phyloP scores from a whole-genome alignment of 2,113 vertebrate species.

The Catharus fuscescens region DNA sequence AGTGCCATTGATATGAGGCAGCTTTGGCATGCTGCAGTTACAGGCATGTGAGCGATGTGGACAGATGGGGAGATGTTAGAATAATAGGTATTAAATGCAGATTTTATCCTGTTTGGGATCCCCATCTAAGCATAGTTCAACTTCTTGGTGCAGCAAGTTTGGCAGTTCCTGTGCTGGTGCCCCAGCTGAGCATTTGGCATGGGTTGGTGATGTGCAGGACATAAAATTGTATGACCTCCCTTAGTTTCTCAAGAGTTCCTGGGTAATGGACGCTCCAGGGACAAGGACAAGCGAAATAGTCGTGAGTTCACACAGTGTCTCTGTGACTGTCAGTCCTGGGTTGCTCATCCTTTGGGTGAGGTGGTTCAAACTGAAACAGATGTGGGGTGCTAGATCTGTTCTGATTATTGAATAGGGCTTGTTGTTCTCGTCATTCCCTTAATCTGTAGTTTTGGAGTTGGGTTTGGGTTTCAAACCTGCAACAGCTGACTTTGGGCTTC shows the following conservation, averaged over 20 bases:
- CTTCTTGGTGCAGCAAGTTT: neutral
- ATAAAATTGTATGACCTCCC: neutral
- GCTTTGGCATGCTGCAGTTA: neutral
- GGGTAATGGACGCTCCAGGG: neutral
- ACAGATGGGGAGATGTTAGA: constrained; percentile 62
- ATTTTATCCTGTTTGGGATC: constrained; percentile 18
- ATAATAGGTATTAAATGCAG: constrained; percentile 57
- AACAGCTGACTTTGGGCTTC: neutral
- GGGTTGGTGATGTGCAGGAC: neutral
- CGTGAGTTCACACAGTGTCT: neutral
- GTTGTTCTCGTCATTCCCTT: neutral
- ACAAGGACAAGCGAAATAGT: neutral
- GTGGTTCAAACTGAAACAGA: neutral
- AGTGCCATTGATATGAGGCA: constrained; percentile 48
- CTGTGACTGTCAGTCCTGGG: neutral
- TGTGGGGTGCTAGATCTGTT: neutral
- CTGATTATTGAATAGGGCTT: neutral
- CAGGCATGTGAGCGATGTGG: constrained; percentile 5
- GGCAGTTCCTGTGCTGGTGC: neutral
- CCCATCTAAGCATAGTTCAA: neutral
- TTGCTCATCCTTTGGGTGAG: rapidly evolving
- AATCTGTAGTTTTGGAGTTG: neutral
- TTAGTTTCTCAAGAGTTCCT: neutral
- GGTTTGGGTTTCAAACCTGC: neutral
- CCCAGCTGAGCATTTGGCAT: neutral